Evolutionary conservation across 2,113 vertebrate genomes (phyloP).

Genomic region (Burhinus bistriatus): DNA sequence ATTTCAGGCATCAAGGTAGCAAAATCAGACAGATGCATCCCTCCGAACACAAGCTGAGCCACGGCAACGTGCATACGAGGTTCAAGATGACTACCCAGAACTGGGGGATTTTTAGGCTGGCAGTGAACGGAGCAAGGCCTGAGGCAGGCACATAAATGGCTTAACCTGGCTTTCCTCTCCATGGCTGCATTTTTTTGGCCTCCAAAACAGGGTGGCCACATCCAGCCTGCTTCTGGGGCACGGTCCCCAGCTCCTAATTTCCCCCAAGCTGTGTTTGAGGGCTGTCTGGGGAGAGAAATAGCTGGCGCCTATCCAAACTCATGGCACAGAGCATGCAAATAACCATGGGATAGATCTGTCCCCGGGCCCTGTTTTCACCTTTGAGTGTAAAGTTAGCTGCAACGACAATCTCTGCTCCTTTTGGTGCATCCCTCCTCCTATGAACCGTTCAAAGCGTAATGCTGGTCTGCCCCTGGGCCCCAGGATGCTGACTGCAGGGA

Average conservation of each 20-base stretch:
- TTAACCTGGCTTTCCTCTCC: neutral
- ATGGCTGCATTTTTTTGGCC: neutral
- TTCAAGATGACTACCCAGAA: neutral
- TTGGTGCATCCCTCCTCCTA: accelerated
- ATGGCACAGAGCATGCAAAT: neutral
- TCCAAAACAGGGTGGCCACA: neutral
- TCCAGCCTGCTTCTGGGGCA: neutral
- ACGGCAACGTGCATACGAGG: neutral
- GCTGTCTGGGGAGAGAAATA: neutral
- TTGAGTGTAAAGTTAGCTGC: neutral
- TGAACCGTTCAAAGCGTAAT: neutral
- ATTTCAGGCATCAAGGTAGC: neutral
- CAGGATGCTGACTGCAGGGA: neutral
- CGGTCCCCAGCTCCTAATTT: neutral
- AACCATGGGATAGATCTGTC: neutral
- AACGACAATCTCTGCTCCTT: neutral
- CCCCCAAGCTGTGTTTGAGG: neutral
- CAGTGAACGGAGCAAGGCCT: neutral
- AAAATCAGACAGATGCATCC: neutral
- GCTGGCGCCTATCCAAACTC: neutral
- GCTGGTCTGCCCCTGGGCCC: neutral
- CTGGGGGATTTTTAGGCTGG: neutral
- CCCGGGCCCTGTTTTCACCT: neutral
- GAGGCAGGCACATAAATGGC: neutral
- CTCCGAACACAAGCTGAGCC: neutral